These are phyloP conservation scores for Oopsacas minuta DNA, from an alignment of 37 sponge, comb jelly and placozoan species.

Conservation along the genomic window DNA sequence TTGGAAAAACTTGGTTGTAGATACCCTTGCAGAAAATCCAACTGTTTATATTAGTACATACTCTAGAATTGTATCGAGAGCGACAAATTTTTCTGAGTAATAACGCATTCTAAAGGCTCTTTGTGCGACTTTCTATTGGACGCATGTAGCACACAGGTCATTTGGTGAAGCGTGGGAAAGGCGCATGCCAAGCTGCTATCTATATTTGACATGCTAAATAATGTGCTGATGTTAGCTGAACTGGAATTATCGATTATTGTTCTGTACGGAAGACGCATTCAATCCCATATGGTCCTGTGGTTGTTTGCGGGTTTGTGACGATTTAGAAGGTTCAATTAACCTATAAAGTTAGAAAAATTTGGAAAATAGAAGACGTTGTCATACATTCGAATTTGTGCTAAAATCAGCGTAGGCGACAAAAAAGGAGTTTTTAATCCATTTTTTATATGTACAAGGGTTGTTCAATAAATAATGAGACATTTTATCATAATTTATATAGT, in stretches of 20 bases:
- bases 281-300: slow-evolving; percentile 7
- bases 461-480: too few relatives aligned
- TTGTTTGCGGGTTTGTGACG: not conserved
- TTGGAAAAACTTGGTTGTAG: not conserved
- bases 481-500: too few relatives aligned
- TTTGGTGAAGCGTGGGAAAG: not conserved
- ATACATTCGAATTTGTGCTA: slow-evolving; percentile 3
- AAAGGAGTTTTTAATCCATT: not conserved
- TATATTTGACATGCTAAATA: not conserved
- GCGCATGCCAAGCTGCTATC: not conserved
- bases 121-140: not conserved
- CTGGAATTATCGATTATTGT: slow-evolving; percentile 4
- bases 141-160: not conserved
- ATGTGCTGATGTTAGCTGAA: not conserved
- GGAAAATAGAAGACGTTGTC: not conserved
- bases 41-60: not conserved
- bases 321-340: not conserved
- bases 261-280: not conserved
- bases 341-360: not conserved
- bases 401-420: not conserved
- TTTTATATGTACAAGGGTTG: too few relatives aligned
- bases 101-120: slow-evolving; percentile 4
- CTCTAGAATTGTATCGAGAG: not conserved
- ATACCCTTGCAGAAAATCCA: not conserved
- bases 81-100: not conserved